These are phyloP conservation scores for Amphipoea oculea DNA, from an alignment of 2,888 invertebrate genomes.

Conservation along the genomic window DNA sequence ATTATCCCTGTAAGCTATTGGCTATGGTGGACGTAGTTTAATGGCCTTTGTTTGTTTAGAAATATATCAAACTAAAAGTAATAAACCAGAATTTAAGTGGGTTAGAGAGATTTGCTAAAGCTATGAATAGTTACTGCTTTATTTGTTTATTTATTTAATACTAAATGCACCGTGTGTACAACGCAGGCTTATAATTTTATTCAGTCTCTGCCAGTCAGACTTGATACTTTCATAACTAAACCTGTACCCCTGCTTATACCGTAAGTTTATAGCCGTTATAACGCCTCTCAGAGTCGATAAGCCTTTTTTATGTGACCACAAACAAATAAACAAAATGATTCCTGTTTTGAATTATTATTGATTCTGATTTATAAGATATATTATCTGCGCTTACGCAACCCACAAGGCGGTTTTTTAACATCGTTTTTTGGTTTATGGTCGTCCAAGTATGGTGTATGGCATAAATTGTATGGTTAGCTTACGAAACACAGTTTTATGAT, in stretches of 20 bases:
- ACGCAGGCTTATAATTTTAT: not conserved
- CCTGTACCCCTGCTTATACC: slow-evolving; percentile 31
- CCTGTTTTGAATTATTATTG: slow-evolving; percentile 55
- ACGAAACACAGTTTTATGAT: slow-evolving; percentile 61
- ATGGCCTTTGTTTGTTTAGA: not conserved
- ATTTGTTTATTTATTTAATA: not conserved
- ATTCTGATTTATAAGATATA: slow-evolving; percentile 61
- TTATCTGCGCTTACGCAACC: slow-evolving; percentile 56
- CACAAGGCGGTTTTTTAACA: slow-evolving; percentile 49
- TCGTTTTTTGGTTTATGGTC: slow-evolving; percentile 58
- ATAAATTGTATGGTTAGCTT: slow-evolving; percentile 54
- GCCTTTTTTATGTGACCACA: slow-evolving; percentile 35
- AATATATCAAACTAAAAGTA: not conserved
- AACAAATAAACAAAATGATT: slow-evolving; percentile 56
- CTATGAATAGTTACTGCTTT: not conserved
- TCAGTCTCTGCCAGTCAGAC: not conserved
- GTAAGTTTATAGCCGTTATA: slow-evolving; percentile 17
- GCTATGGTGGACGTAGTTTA: not conserved
- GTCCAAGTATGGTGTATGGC: slow-evolving; percentile 53
- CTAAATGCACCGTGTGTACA: not conserved
- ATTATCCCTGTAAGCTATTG: slow-evolving; percentile 50
- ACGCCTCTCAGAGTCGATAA: slow-evolving; percentile 34
- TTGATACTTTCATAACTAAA: not conserved
- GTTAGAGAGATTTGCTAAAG: not conserved
- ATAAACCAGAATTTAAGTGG: not conserved